These are phyloP conservation scores for Phenganax marumi DNA, from an alignment of 92 coral and sea anemone genomes.

Conservation along the genomic window DNA sequence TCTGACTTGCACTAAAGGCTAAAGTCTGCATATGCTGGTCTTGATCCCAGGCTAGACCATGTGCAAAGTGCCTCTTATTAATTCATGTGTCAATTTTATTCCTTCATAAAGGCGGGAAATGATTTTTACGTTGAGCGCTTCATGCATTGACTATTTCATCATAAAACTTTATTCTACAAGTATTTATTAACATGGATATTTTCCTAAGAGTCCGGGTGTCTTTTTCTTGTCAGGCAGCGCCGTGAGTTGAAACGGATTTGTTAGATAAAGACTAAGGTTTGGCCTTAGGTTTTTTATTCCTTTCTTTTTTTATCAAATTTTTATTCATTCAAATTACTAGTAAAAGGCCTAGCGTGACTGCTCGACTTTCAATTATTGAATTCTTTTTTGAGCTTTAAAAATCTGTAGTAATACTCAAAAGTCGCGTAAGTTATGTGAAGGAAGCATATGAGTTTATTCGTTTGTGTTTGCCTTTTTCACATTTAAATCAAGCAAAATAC, in stretches of 20 bases:
- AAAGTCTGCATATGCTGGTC: too few species aligned
- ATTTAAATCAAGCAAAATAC: too few species aligned
- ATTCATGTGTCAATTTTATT: too few species aligned
- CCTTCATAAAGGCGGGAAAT: too few species aligned
- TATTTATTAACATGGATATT: conserved; percentile 21
- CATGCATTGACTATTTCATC: neutral
- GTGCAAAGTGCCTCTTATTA: too few species aligned
- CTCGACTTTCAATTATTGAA: neutral
- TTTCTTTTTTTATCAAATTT: conserved; percentile 42
- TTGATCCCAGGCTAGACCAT: too few species aligned
- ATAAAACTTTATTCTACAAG: conserved; percentile 7
- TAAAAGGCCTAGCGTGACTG: neutral
- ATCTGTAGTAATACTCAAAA: too few species aligned
- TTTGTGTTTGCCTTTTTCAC: too few species aligned
- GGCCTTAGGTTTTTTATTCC: conserved; percentile 49
- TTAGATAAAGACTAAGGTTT: conserved; percentile 48
- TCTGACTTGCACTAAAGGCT: too few species aligned
- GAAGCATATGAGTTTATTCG: too few species aligned
- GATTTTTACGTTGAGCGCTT: neutral
- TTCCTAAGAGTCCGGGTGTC: conserved; percentile 47
- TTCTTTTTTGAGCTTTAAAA: too few species aligned
- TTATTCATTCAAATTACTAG: conserved; percentile 45
- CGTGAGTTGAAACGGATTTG: conserved; percentile 56
- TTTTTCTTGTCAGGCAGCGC: conserved; percentile 53
- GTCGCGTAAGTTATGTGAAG: too few species aligned